Percentiles rank a stretch among this genome's conserved stretches.
Conservation (phyloP, 2,113 vertebrate species). For the Dicrurus megarhynchus region DNA sequence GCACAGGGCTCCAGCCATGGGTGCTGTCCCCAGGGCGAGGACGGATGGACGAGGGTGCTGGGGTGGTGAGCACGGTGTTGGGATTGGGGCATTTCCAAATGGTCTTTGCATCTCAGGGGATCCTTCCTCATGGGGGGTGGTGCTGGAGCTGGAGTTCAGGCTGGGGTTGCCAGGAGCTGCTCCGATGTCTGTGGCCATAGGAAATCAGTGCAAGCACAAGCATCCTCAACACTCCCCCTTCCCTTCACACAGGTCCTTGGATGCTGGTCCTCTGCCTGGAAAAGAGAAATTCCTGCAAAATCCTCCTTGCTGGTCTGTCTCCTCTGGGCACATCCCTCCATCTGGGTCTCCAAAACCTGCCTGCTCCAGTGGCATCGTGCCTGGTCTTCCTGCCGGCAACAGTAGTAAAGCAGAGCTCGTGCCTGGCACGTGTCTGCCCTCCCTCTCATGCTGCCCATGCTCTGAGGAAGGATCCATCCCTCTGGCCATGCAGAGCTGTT, state of each 20-base stretch:
- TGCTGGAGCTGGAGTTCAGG: neutral
- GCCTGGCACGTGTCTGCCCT: neutral
- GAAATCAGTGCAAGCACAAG: neutral
- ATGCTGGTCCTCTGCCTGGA: neutral
- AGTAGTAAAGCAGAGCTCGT: neutral
- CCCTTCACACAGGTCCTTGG: neutral
- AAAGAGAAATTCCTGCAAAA: neutral
- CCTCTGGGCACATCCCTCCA: neutral
- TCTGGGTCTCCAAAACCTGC: neutral
- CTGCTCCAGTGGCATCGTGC: neutral
- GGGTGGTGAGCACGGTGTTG: accelerated
- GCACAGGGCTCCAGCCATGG: accelerated
- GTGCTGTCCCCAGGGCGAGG: neutral
- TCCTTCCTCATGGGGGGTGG: accelerated
- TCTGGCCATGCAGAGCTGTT: accelerated
- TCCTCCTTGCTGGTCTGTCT: neutral
- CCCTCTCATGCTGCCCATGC: neutral
- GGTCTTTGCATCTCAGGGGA: neutral
- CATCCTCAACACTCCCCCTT: neutral
- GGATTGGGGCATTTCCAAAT: neutral
- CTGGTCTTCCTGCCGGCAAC: neutral
- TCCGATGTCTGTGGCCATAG: accelerated
- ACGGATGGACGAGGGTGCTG: accelerated
- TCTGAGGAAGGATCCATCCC: neutral
- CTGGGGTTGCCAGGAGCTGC: accelerated